Base-by-base conservation (phyloP, 2,113 vertebrate species). In the Chascanopsetta lugubris region DNA sequence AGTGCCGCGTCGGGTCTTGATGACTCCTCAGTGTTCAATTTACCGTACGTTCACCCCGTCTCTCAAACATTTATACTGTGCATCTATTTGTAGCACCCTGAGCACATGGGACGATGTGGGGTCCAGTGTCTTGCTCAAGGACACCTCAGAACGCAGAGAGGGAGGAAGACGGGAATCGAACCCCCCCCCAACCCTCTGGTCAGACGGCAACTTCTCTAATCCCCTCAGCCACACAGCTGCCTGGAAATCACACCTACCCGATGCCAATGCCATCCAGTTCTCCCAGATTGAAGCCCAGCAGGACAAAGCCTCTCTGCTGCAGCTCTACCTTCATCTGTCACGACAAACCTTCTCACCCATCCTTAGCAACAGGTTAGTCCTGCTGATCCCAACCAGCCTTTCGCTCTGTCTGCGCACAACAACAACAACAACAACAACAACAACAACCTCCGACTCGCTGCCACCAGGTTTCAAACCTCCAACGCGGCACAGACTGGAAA, bases 291-390 rank as follows among this genome's bases (percentile, higher is more conserved):
- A 61, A 67, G 61, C 76, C 68, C 60, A 49, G 24, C 43, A 50
- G 43, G 65, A 83, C 58, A 69, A 72, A 79, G 46, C 57, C 51
- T 26, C 36, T 78, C 55, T 25, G 43, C 45, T 68, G 27, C 32
- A 55, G 46, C 62, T 60, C 69, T 73, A 71, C 70, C 66, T 36
- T 62, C 50, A 62, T 72, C 63, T 72, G 71, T 34, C 43, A 48
- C 75, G 68, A 66, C 59, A 75, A 69, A 20, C 38, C 67, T 32
- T 72, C 40, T 72, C 60, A 83, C 79, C 80, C 82, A 79, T 79
- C 75, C 82, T 75, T 74, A 82, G 70, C 47, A 71, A 69, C 45
- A 76, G 57, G 45, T 56, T 43, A 65, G 62, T 25, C 34, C 45
- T 1, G 34, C 4, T 38, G 34, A 38, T 13, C 12, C 34, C 13